A percentile compares a stretch with the other conserved stretches of the same genome.
These are phyloP conservation scores for Drosophila santomea DNA, from an alignment of 1,140 invertebrate species.

Conservation along the genomic window DNA sequence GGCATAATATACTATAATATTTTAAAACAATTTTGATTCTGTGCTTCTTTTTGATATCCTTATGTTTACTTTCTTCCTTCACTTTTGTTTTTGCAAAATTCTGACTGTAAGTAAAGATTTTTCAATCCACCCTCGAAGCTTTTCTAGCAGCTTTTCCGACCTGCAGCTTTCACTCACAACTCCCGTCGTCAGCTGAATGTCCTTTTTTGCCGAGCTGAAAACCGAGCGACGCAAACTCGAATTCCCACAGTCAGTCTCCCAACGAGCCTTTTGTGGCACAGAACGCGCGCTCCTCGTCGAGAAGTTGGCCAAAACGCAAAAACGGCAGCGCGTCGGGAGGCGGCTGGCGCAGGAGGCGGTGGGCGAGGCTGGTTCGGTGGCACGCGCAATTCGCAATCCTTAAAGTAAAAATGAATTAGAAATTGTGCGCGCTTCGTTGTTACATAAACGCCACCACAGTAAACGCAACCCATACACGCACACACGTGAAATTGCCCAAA, in stretches of 20 bases:
- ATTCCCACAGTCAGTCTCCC: conserved; percentile 63
- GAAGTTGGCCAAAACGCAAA: conserved; percentile 62
- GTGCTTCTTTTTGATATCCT: no score
- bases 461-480: background rate
- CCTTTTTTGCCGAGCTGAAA: conserved; percentile 25
- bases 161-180: conserved; percentile 50
- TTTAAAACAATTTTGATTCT: no score
- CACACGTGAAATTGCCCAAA: conserved; percentile 28
- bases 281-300: conserved; percentile 50
- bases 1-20: no score
- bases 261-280: conserved; percentile 66
- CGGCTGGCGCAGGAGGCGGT: conserved; percentile 14
- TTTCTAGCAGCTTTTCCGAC: conserved; percentile 44
- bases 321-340: conserved; percentile 49
- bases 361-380: conserved; percentile 32
- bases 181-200: conserved; percentile 42
- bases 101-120: background rate
- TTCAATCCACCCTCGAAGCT: conserved; percentile 29
- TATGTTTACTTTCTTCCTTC: no score
- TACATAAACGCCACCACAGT: conserved; percentile 49
- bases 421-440: conserved; percentile 63
- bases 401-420: conserved; percentile 82
- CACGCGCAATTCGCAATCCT: conserved; percentile 51
- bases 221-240: conserved; percentile 13
- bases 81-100: no score